A percentile compares a stretch with the other conserved stretches of the same genome.
These are phyloP conservation scores for Rhegmatorhina hoffmannsi DNA, from an alignment of 2,113 vertebrate genomes.

Conservation along the genomic window DNA sequence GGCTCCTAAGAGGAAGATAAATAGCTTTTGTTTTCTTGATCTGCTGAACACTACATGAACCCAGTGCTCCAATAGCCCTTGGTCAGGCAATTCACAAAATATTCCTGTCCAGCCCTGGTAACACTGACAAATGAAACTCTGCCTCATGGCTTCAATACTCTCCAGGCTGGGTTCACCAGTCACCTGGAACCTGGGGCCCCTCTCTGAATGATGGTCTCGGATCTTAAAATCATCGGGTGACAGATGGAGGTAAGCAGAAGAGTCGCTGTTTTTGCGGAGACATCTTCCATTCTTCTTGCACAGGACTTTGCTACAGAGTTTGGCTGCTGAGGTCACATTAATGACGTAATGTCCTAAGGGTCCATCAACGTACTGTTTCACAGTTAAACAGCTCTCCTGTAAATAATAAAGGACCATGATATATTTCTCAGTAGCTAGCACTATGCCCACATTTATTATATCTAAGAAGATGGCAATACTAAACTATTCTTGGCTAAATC, in stretches of 20 bases:
- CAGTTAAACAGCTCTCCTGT: slow-evolving; percentile 84
- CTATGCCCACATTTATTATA: background rate
- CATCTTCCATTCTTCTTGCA: slow-evolving; percentile 90
- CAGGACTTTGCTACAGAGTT: slow-evolving; percentile 87
- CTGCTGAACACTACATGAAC: background rate
- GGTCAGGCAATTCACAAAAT: slow-evolving; percentile 84
- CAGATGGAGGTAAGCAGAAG: slow-evolving; percentile 83
- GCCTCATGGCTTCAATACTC: slow-evolving; percentile 80
- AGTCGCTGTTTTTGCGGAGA: slow-evolving; percentile 79
- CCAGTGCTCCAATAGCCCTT: background rate
- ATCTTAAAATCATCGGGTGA: slow-evolving; percentile 80
- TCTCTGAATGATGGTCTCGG: background rate
- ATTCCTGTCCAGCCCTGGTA: slow-evolving; percentile 88
- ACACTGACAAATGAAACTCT: slow-evolving; percentile 88
- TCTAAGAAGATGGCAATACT: background rate
- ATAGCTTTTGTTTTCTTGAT: slow-evolving; percentile 6
- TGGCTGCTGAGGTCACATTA: slow-evolving; percentile 89
- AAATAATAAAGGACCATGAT: background rate
- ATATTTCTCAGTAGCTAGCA: background rate
- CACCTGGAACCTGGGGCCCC: slow-evolving; percentile 70
- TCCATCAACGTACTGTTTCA: slow-evolving; percentile 84
- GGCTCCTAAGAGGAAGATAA: slow-evolving; percentile 4
- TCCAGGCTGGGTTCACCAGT: slow-evolving; percentile 73
- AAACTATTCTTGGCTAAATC: background rate
- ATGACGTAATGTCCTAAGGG: slow-evolving; percentile 85